A percentile compares a stretch with the other conserved stretches of the same genome.
phyloP scores from a whole-genome alignment of 2,113 vertebrate species.

The Ochotona princeps region DNA sequence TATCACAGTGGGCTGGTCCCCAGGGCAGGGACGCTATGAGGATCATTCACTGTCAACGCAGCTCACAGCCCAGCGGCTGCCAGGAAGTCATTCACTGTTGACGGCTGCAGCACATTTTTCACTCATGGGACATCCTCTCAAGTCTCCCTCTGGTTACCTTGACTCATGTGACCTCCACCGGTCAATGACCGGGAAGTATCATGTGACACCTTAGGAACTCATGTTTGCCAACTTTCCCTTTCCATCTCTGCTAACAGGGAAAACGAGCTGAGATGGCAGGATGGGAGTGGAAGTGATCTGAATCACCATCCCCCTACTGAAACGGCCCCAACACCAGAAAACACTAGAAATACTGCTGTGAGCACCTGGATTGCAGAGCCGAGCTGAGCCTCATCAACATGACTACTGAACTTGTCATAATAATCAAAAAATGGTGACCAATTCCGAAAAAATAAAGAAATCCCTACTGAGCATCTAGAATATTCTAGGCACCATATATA shows the following conservation, averaged over 20 bases:
- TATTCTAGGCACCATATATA: neutral
- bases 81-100: neutral
- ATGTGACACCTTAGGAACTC: neutral
- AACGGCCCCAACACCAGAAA: neutral
- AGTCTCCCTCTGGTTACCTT: neutral
- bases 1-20: neutral
- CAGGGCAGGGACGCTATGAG: neutral
- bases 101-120: neutral
- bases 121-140: neutral
- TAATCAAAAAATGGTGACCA: neutral
- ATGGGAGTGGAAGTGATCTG: neutral
- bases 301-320: neutral
- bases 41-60: neutral
- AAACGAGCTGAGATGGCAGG: neutral
- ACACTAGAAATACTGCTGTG: slow-evolving; percentile 2
- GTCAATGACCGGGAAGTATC: neutral
- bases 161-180: accelerated
- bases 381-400: neutral
- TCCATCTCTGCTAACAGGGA: neutral
- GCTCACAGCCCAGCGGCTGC: neutral
- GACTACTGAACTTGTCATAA: neutral
- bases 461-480: neutral
- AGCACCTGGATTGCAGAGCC: neutral
- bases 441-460: slow-evolving; percentile 47
- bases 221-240: neutral